Base-by-base conservation (phyloP, 1,140 invertebrate genomes). In the Trachymyrmex cornetzi region DNA sequence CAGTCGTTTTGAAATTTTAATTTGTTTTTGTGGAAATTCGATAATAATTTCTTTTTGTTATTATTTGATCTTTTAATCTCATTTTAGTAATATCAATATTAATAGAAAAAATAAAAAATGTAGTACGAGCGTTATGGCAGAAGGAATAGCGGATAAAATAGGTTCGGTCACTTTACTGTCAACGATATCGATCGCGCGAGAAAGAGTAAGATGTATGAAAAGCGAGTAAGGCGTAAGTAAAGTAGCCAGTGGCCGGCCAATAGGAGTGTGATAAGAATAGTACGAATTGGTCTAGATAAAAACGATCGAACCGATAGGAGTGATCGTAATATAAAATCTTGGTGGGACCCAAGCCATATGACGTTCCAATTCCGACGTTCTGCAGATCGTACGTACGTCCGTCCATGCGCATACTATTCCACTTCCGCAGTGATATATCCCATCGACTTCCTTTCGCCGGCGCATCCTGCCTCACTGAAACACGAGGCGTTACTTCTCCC, bases 301-400 rank as follows among this genome's bases (percentile, higher is more conserved):
- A 89, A 87, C 89, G 89, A 93, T 92, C 89, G 92, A 90, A 67
- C 72, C 85, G 79, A 89, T 91, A 90, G 87, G 87, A 86, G 87
- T 87, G 90, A 92, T 92, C 77, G 87, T 87, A 88, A 91, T 91
- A 92, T 91, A 93, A 92, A 92, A 93, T 93, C 90, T 92, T 92
- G 88, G 87, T 90, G 90, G 48, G 91, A 92, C 77, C 82, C 80
- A 12, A 38, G 53, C 89, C 91, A 92, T 89, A 92, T 90, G 87
- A 84, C 77, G 88, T 69, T 88, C 86, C 86, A 87, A 84, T 89
- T 90, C 77, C 75, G 69, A 69, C 86, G 64, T 87, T 89, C 77
- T 66, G 63, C 81, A 90, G 80, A 86, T 86, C 84, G 77, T 87
- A 88, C 64, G 88, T 87, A 88, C 64, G 88, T 87, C 86, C 85